These are phyloP conservation scores for Lymantria monacha DNA, from an alignment of 2,888 invertebrate genomes.

Conservation along the genomic window DNA sequence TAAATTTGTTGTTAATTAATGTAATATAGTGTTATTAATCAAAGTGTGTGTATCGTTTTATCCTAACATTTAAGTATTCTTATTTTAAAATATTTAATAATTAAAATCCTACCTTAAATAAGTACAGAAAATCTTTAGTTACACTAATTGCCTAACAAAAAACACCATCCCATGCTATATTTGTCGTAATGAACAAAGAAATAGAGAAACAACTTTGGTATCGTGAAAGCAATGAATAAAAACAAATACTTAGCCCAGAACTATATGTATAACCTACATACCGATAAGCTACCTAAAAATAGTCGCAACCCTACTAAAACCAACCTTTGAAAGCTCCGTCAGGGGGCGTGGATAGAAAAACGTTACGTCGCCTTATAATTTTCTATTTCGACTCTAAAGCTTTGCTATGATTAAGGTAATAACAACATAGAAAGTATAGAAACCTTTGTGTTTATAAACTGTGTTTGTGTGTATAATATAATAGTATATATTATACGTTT, in stretches of 20 bases:
- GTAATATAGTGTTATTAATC: slow-evolving; percentile 15
- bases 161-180: no score
- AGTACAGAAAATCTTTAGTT: no score
- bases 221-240: not conserved
- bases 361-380: slow-evolving; percentile 44
- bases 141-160: no score
- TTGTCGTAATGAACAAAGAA: no score
- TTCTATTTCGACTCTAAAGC: slow-evolving; percentile 53
- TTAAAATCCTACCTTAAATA: no score
- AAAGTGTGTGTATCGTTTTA: not conserved
- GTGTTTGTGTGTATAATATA: slow-evolving; percentile 37
- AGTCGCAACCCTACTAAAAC: slow-evolving; percentile 32
- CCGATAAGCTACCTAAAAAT: slow-evolving; percentile 27
- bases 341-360: slow-evolving; percentile 58
- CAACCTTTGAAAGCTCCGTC: slow-evolving; percentile 41
- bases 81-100: no score
- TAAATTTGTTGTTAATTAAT: slow-evolving; percentile 29
- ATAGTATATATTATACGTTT: slow-evolving; percentile 42
- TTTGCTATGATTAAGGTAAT: slow-evolving; percentile 74
- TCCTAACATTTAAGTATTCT: not conserved
- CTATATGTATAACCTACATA: slow-evolving; percentile 13
- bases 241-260: not conserved
- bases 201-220: no score
- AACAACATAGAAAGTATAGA: slow-evolving; percentile 15
- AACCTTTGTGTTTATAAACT: slow-evolving; percentile 25